Conservation (phyloP, 2,113 vertebrate genomes). For the Zosterops hypoxanthus region DNA sequence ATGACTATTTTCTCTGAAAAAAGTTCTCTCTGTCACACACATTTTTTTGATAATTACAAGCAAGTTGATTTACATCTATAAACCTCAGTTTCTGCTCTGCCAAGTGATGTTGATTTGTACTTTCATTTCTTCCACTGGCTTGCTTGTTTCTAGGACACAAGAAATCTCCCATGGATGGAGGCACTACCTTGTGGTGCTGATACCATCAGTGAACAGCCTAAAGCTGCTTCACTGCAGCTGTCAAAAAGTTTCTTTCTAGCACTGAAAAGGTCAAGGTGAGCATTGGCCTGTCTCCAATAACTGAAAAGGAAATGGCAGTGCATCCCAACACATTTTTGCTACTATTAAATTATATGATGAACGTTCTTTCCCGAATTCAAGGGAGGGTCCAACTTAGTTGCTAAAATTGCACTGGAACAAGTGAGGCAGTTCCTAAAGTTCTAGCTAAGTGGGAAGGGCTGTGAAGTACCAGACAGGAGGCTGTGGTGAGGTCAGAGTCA, state of each 20-base stretch:
- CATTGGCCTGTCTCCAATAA: background rate
- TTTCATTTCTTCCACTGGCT: background rate
- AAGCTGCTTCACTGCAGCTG: background rate
- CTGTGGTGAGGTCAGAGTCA: accelerated
- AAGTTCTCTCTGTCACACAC: background rate
- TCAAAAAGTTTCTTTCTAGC: background rate
- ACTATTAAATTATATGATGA: background rate
- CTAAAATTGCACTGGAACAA: background rate
- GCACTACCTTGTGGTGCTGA: background rate
- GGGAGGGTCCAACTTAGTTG: background rate
- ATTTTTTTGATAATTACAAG: background rate
- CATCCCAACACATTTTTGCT: background rate
- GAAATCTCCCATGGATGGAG: background rate
- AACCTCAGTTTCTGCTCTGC: background rate
- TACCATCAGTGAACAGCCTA: background rate
- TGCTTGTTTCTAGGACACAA: background rate
- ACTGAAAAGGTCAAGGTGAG: background rate
- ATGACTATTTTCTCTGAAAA: background rate
- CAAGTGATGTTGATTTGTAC: background rate
- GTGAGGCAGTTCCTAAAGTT: background rate
- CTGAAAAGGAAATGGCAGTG: background rate
- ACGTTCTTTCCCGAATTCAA: background rate
- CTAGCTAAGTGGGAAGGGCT: background rate
- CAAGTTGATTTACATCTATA: background rate
- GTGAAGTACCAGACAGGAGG: background rate